Evolutionary conservation across 2,888 invertebrate species (phyloP).

Genomic region (Dioctria linearis): DNA sequence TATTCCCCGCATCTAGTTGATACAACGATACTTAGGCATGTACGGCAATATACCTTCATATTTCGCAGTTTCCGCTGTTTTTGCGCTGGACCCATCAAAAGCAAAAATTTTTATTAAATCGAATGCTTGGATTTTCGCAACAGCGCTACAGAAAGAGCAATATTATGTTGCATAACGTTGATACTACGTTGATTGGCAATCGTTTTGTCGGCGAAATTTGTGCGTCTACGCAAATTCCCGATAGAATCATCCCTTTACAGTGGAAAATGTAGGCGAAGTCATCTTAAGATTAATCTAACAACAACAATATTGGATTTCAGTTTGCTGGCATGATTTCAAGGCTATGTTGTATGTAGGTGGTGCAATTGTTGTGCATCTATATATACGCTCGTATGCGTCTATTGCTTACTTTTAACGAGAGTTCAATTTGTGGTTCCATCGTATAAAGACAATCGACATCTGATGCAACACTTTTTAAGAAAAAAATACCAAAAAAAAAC

Average conservation of each 20-base stretch:
- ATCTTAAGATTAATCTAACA: too few relatives aligned
- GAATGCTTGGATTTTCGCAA: constrained; percentile 30
- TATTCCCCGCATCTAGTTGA: background rate
- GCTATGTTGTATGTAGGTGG: too few relatives aligned
- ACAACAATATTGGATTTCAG: too few relatives aligned
- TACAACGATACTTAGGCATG: too few relatives aligned
- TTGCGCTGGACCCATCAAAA: background rate
- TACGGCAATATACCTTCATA: background rate
- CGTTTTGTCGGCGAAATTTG: too few relatives aligned
- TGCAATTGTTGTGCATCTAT: background rate
- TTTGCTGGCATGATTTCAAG: too few relatives aligned
- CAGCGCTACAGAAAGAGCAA: background rate
- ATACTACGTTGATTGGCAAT: background rate
- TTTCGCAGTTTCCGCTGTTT: constrained; percentile 39
- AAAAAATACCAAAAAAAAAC: background rate
- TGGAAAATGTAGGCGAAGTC: too few relatives aligned
- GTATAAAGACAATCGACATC: constrained; percentile 28
- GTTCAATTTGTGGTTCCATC: constrained; percentile 22
- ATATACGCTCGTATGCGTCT: background rate
- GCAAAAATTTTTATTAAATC: constrained; percentile 20
- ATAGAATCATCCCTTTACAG: too few relatives aligned
- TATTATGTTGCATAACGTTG: background rate
- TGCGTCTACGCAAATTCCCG: too few relatives aligned
- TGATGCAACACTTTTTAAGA: background rate
- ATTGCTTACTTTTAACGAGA: too few relatives aligned